Conservation (phyloP, 2,888 invertebrate genomes). For the Alitta virens region DNA sequence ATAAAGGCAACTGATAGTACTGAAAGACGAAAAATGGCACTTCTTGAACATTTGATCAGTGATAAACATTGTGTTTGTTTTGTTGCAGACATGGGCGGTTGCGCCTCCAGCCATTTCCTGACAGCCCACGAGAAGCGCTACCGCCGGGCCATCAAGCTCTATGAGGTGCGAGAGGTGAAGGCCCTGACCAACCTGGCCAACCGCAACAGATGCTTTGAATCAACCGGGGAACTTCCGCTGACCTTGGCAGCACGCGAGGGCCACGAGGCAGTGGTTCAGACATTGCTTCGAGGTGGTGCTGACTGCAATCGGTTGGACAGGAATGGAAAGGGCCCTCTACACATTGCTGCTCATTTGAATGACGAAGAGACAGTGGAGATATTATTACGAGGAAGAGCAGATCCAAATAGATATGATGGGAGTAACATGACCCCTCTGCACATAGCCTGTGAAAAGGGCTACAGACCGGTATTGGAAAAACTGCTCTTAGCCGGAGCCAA, state of each 20-base stretch:
- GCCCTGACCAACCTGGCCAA: constrained; percentile 28
- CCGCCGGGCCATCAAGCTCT: constrained; percentile 30
- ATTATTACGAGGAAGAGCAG: constrained; percentile 20
- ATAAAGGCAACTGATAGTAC: no score
- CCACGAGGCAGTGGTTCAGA: constrained; percentile 30
- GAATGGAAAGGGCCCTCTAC: constrained; percentile 26
- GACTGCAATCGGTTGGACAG: constrained; percentile 28
- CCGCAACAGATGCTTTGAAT: constrained; percentile 29
- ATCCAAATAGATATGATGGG: constrained; percentile 21
- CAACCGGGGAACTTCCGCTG: constrained; percentile 27
- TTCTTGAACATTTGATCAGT: no score
- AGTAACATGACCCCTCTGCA: constrained; percentile 25
- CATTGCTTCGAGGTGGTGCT: constrained; percentile 26
- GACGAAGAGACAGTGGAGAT: constrained; percentile 28
- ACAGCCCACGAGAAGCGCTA: constrained; percentile 27
- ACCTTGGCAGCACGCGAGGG: constrained; percentile 30
- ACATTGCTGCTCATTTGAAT: constrained; percentile 29
- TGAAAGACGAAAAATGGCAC: no score
- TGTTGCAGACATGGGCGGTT: constrained; percentile 26
- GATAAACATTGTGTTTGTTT: background rate
- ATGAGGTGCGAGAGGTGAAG: constrained; percentile 27
- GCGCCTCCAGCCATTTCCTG: constrained; percentile 14
- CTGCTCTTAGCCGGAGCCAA: constrained; percentile 25
- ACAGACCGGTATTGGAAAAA: constrained; percentile 19
- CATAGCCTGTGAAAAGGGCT: constrained; percentile 27